Percentiles rank a stretch among this genome's conserved stretches.
phyloP scores from a whole-genome alignment of 2,888 invertebrate species.

The Drosophila hamatofila region DNA sequence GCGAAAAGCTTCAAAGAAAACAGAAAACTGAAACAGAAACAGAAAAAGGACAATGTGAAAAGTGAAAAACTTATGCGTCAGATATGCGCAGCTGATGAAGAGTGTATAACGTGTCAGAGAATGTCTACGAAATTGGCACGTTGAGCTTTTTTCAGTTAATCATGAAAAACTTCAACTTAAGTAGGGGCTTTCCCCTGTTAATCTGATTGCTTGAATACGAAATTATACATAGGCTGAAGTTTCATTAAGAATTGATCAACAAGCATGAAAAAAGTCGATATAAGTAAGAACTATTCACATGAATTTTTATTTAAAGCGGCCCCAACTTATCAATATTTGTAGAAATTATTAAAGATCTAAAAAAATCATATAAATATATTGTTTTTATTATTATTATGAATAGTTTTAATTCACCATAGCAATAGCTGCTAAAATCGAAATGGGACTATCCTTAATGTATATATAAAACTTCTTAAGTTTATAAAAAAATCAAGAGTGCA shows the following conservation, averaged over 20 bases:
- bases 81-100: conserved; percentile 25
- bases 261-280: not conserved
- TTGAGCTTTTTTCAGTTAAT: not conserved
- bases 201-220: not conserved
- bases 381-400: too few relatives aligned
- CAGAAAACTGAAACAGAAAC: not conserved
- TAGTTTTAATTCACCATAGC: too few relatives aligned
- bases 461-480: not conserved
- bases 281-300: not conserved
- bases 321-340: not conserved
- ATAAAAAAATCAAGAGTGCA: too few relatives aligned
- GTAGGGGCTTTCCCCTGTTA: conserved; percentile 3
- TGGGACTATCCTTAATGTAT: not conserved
- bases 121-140: conserved; percentile 5
- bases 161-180: not conserved
- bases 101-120: conserved; percentile 8
- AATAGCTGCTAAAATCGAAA: not conserved
- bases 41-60: conserved; percentile 23
- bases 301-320: not conserved
- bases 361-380: not conserved
- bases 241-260: too few relatives aligned
- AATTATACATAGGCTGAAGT: too few relatives aligned
- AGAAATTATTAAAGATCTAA: not conserved
- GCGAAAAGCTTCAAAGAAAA: conserved; percentile 15
- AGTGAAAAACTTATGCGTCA: conserved; percentile 14